phyloP scores from a whole-genome alignment of 2,888 invertebrate genomes.

The Coleophora deauratella region DNA sequence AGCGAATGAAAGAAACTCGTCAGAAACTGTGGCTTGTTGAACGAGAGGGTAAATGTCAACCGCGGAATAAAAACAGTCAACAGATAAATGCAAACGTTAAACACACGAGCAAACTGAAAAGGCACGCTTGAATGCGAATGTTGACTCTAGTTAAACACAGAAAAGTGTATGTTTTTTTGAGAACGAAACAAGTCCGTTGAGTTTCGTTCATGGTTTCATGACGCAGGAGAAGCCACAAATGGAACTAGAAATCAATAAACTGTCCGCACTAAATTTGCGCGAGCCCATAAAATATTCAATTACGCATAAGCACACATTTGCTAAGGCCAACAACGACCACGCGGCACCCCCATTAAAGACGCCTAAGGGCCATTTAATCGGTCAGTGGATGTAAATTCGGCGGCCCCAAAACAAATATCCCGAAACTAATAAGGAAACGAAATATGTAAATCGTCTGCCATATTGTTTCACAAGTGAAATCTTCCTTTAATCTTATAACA shows the following conservation, averaged over 20 bases:
- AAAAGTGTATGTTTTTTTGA: conserved; percentile 21
- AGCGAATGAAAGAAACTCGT: conserved; percentile 70
- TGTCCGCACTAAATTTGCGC: conserved; percentile 57
- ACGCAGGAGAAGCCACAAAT: conserved; percentile 20
- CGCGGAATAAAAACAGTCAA: conserved; percentile 72
- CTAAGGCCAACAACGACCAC: conserved; percentile 72
- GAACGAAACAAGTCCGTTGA: conserved; percentile 20
- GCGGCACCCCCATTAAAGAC: conserved; percentile 74
- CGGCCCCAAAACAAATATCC: conserved; percentile 73
- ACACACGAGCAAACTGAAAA: conserved; percentile 63
- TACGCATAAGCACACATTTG: conserved; percentile 73
- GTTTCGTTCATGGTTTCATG: neutral
- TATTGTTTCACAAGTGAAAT: conserved; percentile 75
- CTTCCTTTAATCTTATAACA: conserved; percentile 76
- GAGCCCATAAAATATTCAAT: conserved; percentile 72
- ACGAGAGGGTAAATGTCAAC: conserved; percentile 72
- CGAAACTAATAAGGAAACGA: conserved; percentile 75
- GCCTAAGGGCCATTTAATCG: conserved; percentile 75
- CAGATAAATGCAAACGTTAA: conserved; percentile 73
- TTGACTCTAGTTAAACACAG: conserved; percentile 38
- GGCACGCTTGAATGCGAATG: conserved; percentile 49
- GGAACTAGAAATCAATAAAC: conserved; percentile 53
- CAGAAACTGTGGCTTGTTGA: conserved; percentile 55
- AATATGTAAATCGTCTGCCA: conserved; percentile 74
- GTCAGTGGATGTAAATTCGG: conserved; percentile 73